These are phyloP conservation scores for Entomobrya proxima DNA, from an alignment of 2,888 invertebrate species.

Conservation along the genomic window DNA sequence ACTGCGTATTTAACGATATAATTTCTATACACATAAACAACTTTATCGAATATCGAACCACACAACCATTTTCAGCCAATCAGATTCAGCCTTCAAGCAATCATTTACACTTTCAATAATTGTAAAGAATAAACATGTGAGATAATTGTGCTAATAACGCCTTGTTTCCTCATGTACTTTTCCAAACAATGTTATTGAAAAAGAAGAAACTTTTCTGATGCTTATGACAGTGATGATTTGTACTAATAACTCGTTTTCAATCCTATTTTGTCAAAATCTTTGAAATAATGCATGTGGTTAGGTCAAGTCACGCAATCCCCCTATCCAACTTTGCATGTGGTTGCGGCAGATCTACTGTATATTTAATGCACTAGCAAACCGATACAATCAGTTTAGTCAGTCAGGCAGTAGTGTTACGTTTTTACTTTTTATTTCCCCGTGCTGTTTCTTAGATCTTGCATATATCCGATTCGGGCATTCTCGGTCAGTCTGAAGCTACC, in stretches of 20 bases:
- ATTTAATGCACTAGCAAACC: not conserved
- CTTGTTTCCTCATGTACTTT: conserved; percentile 9
- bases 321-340: not conserved
- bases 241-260: conserved; percentile 28
- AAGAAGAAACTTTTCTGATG: not conserved
- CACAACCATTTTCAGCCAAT: too few relatives aligned
- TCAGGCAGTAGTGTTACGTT: not conserved
- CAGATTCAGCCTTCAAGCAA: too few relatives aligned
- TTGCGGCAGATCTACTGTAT: not conserved
- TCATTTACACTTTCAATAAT: not conserved
- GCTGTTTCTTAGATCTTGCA: not conserved
- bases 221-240: conserved; percentile 2
- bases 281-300: conserved; percentile 34
- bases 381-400: conserved; percentile 6
- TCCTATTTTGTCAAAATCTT: conserved; percentile 29
- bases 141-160: too few relatives aligned
- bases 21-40: too few relatives aligned
- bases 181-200: not conserved
- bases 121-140: too few relatives aligned
- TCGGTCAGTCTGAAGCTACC: too few relatives aligned
- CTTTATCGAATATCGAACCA: too few relatives aligned
- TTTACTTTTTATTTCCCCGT: not conserved
- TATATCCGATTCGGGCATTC: not conserved
- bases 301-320: conserved; percentile 41
- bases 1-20: too few relatives aligned